Conservation (phyloP, 37 sponge, comb jelly and placozoan species). For the Beroe forskalii region DNA sequence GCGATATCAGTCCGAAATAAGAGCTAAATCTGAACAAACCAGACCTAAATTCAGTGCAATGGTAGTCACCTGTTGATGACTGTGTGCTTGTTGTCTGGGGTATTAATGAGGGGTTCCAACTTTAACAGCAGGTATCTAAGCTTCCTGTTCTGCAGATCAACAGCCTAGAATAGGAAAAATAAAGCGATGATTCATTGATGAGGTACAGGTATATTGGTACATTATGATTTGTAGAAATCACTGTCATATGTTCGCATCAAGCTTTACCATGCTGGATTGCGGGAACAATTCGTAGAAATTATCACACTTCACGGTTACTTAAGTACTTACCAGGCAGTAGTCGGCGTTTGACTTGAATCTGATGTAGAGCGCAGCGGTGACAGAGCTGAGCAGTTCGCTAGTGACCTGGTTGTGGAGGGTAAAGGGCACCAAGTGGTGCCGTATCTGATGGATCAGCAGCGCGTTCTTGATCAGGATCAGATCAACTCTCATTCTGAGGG, state of each 20-base stretch:
- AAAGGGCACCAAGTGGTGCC: conserved; percentile 29
- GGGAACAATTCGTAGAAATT: too few species aligned
- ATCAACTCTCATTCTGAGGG: conserved; percentile 49
- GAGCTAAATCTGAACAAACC: too few species aligned
- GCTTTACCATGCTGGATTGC: too few species aligned
- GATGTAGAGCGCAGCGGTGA: conserved; percentile 44
- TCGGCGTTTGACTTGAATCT: conserved; percentile 39
- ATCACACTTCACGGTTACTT: too few species aligned
- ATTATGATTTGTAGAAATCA: too few species aligned
- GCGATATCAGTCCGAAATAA: too few species aligned
- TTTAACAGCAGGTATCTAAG: conserved; percentile 33
- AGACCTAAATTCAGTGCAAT: too few species aligned
- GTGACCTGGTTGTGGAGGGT: background rate
- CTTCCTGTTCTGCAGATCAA: conserved; percentile 20
- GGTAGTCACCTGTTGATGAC: conserved; percentile 55
- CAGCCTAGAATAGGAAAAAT: conserved; percentile 26
- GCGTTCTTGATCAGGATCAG: conserved; percentile 61
- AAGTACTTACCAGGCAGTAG: conserved; percentile 31
- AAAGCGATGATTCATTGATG: too few species aligned
- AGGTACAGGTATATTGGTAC: too few species aligned
- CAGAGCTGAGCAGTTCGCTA: background rate
- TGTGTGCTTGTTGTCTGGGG: conserved; percentile 10
- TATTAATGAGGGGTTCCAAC: background rate
- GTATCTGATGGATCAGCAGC: conserved; percentile 34
- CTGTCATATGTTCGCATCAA: too few species aligned